Percentiles rank a stretch among this genome's conserved stretches.
Conservation (phyloP, 2,797 vertebrate species). For the Zalophus californianus region DNA sequence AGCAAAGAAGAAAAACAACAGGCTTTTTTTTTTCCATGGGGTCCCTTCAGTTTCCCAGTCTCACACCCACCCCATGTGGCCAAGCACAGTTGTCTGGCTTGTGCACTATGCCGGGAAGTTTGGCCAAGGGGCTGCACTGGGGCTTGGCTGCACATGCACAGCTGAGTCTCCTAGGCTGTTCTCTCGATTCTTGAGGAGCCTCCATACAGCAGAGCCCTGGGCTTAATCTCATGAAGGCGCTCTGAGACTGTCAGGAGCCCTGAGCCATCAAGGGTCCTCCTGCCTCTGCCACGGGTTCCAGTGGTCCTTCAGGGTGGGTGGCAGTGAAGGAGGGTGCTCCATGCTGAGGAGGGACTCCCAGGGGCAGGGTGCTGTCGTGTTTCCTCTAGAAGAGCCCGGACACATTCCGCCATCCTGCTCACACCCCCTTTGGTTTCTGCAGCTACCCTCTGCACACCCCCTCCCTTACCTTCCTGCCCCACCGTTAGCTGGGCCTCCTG, state of each 20-base stretch:
- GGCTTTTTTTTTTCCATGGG: too few relatives aligned
- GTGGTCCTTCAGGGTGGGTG: not conserved
- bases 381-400: not conserved
- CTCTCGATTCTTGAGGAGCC: too few relatives aligned
- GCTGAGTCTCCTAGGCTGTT: not conserved
- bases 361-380: too few relatives aligned
- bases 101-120: rapidly evolving
- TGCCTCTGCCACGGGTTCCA: not conserved
- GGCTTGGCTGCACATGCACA: not conserved
- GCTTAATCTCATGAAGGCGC: not conserved
- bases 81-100: rapidly evolving
- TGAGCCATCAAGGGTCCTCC: not conserved
- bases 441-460: not conserved
- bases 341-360: not conserved
- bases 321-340: not conserved
- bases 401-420: rapidly evolving
- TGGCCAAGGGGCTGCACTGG: rapidly evolving
- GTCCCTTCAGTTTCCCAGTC: not conserved
- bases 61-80: not conserved
- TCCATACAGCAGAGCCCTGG: rapidly evolving
- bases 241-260: not conserved
- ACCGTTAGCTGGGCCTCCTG: not conserved
- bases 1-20: not conserved
- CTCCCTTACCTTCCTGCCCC: not conserved
- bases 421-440: not conserved